Evolutionary conservation across 2,888 invertebrate species (phyloP), one percentile per base, ranked within the genome.

Genomic region (Pheosia gnoma): DNA sequence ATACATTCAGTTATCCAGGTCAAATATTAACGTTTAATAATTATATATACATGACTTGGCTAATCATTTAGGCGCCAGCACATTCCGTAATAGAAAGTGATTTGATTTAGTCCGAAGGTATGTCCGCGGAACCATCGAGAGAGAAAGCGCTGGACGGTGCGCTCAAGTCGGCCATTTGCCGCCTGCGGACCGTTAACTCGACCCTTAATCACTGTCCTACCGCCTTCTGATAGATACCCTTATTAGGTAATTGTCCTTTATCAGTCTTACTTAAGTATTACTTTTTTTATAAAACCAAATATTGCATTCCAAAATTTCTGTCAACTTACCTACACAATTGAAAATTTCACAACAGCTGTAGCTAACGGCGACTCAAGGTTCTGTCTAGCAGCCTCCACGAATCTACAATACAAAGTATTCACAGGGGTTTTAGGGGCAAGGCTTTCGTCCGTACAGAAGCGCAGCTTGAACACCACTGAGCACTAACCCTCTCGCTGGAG

Each of bases 381-480:
- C 74, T 62, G 72, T 69, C 57, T 72, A 67, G 62, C 62, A 69
- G 70, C 60, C 75, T 79, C 77, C 80, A 85, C 81, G 81, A 80
- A 79, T 86, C 84, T 88, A 86, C 75, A 85, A 87, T 85, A 77
- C 78, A 87, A 88, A 82, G 71, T 70, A 79, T 79, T 84, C 85
- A 87, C 85, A 79, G 79, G 65, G 79, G 39, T 77, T 86, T 78
- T 75, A 75, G 71, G 64, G 71, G 71, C 70, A 74, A 75, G 67
- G 72, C 71, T 73, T 67, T 74, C 77, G 68, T 85, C 81, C 83
- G 83, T 81, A 79, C 83, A 72, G 83, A 70, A 83, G 78, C 81
- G 82, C 85, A 86, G 83, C 85, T 87, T 78, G 83, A 86, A 86
- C 85, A 87, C 85, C 78, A 93, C 93, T 93, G 91, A 89, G 85